Conservation (phyloP, 2,797 vertebrate species). For the Thamnophis elegans region DNA sequence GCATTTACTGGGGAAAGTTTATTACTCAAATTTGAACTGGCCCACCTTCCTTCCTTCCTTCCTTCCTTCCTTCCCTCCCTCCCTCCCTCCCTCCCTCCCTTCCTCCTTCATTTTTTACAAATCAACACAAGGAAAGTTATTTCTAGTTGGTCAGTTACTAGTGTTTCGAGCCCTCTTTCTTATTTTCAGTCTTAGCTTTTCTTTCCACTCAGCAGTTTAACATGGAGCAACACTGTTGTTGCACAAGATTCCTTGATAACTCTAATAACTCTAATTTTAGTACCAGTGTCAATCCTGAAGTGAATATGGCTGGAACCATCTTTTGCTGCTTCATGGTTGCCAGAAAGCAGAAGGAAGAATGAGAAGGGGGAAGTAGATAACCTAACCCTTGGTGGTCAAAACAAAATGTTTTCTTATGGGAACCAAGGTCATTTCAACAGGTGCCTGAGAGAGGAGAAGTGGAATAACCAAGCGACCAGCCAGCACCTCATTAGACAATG, state of each 20-base stretch:
- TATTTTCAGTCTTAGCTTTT: neutral
- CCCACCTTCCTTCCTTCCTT: neutral
- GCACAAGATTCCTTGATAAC: neutral
- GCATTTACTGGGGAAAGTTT: neutral
- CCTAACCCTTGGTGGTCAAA: too few relatives aligned
- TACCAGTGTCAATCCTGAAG: neutral
- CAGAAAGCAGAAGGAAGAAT: too few relatives aligned
- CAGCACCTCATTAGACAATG: too few relatives aligned
- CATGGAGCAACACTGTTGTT: neutral
- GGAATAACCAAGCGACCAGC: too few relatives aligned
- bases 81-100: too few relatives aligned
- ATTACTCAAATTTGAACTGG: neutral
- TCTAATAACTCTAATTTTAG: neutral
- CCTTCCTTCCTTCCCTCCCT: too few relatives aligned
- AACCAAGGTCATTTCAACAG: too few relatives aligned
- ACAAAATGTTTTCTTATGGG: too few relatives aligned
- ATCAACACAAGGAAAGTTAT: neutral
- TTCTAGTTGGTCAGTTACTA: neutral
- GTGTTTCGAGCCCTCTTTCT: neutral
- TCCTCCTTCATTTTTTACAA: neutral
- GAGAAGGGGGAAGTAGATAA: too few relatives aligned
- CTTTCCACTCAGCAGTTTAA: neutral
- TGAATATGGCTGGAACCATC: too few relatives aligned
- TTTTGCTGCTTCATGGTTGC: too few relatives aligned
- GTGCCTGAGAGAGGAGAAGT: too few relatives aligned